phyloP scores from a whole-genome alignment of 2,797 vertebrate genomes.

The Hemibagrus guttatus region DNA sequence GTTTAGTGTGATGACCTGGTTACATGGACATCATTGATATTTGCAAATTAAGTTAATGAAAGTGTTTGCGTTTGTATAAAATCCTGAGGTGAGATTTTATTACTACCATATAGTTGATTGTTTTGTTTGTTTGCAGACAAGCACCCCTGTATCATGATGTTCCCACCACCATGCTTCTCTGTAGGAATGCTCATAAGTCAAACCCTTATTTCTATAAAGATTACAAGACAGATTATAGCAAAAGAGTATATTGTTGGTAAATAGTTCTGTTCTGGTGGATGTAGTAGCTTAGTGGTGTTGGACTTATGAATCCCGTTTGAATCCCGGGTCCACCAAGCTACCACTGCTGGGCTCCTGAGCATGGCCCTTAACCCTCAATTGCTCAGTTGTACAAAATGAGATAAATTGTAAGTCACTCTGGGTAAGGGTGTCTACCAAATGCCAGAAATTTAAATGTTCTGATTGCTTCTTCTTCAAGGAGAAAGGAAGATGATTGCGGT shows the following conservation, averaged over 20 bases:
- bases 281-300: no score
- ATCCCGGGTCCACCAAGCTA: no score
- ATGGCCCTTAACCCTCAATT: no score
- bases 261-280: neutral
- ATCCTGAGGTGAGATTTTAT: neutral
- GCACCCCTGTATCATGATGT: neutral
- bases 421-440: no score
- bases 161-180: neutral
- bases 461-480: neutral
- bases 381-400: no score
- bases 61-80: neutral
- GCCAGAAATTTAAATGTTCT: no score
- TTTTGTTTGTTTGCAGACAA: neutral
- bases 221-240: neutral
- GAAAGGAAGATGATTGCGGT: neutral
- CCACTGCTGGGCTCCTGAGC: no score
- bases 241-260: neutral
- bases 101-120: neutral
- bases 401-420: no score
- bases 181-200: neutral
- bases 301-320: no score
- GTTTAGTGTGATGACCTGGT: slow-evolving; percentile 2
- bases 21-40: neutral
- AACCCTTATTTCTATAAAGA: neutral
- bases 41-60: neutral